Evolutionary conservation across 2,113 vertebrate genomes (phyloP).

Genomic region (Lontra canadensis): DNA sequence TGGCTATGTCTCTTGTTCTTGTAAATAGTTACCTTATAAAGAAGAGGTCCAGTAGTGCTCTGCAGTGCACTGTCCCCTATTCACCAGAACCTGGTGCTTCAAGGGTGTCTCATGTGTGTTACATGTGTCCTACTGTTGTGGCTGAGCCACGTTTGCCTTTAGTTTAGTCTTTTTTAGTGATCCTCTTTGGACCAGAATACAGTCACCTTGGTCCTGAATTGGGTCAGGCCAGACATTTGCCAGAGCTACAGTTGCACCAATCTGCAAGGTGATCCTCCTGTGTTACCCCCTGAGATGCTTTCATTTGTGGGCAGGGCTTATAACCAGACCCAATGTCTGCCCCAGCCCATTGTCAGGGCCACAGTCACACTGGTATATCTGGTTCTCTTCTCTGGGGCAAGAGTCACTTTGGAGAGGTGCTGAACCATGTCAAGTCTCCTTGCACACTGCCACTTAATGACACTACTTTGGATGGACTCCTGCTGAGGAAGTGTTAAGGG

Average conservation of each 20-base stretch:
- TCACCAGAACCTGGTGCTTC: neutral
- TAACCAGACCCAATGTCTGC: neutral
- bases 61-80: neutral
- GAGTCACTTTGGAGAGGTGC: neutral
- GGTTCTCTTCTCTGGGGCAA: neutral
- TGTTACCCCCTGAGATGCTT: neutral
- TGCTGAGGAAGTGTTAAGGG: neutral
- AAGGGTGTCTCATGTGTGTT: neutral
- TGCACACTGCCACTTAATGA: neutral
- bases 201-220: neutral
- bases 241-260: neutral
- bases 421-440: neutral
- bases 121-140: neutral
- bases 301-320: neutral
- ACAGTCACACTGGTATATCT: neutral
- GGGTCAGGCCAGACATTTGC: neutral
- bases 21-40: neutral
- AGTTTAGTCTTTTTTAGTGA: neutral
- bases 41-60: neutral
- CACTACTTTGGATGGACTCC: neutral
- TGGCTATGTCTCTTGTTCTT: neutral
- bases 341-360: neutral
- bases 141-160: neutral
- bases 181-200: neutral
- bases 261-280: neutral